Base-by-base conservation (phyloP, 2,113 vertebrate species). In the Salvator merianae region DNA sequence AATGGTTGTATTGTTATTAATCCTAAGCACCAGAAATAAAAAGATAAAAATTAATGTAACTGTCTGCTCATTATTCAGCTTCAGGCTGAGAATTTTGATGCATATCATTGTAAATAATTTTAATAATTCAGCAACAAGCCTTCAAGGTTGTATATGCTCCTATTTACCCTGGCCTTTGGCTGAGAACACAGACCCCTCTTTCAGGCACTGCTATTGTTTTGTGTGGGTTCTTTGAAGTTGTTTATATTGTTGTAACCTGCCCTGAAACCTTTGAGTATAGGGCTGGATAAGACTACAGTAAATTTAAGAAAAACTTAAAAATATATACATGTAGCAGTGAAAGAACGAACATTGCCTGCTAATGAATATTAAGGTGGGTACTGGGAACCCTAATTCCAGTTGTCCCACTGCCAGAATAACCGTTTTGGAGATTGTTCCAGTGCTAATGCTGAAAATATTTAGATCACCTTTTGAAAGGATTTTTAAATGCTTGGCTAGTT, bases 91-190 rank as follows among this genome's bases (percentile, higher is more conserved):
- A 86, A 77, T 74, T 71, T 36, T 50, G n/a, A 30, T 77, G 79
- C 50, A 22, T 12, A 5, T 14, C 36, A 62, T 36, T 81, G 63
- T 70, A 76, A 86, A 86, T 77, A 82, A 77, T 34, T 81, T 81
- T 63, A 86, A 86, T 71, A 86, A 82, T 82, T 82, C 50, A 86
- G 79, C 38, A 50, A 59, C 53, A n/a, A 71, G 66, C 68, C 79
- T 63, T 65, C 7, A 71, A 24, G 38, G 79, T n/a, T n/a, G n/a
- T n/a, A n/a, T n/a, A n/a, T n/a, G n/a, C n/a, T n/a, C n/a, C n/a
- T n/a, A n/a, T n/a, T n/a, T n/a, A n/a, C n/a, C n/a, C n/a, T n/a
- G n/a, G n/a, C n/a, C n/a, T n/a, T n/a, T n/a, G n/a, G n/a, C n/a
- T n/a, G n/a, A n/a, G n/a, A n/a, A n/a, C n/a, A n/a, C n/a, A n/a